Evolutionary conservation across 2,113 vertebrate species (phyloP).

Genomic region (Platysternon megacephalum): DNA sequence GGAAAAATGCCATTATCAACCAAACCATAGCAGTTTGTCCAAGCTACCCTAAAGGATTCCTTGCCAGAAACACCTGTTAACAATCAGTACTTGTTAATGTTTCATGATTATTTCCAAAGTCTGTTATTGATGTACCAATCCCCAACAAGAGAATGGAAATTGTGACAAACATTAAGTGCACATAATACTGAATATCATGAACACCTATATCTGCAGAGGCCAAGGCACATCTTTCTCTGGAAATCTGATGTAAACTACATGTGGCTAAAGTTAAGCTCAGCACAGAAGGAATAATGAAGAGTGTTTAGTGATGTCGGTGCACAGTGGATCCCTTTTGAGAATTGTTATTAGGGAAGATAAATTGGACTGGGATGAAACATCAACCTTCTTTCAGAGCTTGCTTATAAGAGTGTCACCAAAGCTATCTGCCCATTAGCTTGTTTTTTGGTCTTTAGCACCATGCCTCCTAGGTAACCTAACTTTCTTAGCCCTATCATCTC

Average conservation of each 20-base stretch:
- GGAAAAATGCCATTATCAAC: constrained; percentile 39
- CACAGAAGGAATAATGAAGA: not conserved
- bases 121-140: constrained; percentile 43
- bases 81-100: constrained; percentile 69
- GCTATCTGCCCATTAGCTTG: not conserved
- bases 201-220: not conserved
- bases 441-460: not conserved
- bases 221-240: constrained; percentile 18
- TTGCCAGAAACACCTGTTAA: constrained; percentile 71
- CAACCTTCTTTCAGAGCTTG: not conserved
- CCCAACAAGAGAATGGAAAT: not conserved
- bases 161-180: constrained; percentile 3
- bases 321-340: not conserved
- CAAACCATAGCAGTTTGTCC: constrained; percentile 14
- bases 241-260: not conserved
- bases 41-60: constrained; percentile 48
- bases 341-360: not conserved
- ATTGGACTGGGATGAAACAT: not conserved
- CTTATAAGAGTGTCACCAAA: not conserved
- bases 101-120: constrained; percentile 65
- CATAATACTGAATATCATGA: not conserved
- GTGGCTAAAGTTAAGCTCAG: not conserved
- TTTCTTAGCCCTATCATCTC: not conserved
- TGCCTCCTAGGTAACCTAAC: not conserved
- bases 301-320: not conserved